phyloP scores from a whole-genome alignment of 2,888 invertebrate species.

The Microdon myrmicae region DNA sequence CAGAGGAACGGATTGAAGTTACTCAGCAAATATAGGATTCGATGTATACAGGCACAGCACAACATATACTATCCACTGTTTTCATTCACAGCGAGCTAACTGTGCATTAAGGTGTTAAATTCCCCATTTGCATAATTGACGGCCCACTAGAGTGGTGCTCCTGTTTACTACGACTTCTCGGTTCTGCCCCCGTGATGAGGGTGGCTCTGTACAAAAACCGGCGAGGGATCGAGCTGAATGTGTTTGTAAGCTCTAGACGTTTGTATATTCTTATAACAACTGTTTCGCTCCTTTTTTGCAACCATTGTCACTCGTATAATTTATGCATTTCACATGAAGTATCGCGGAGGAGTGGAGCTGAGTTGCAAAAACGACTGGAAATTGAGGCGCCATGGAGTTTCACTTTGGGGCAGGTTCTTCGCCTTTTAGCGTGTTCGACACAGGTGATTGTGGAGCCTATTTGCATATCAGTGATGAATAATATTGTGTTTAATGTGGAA shows the following conservation, averaged over 20 bases:
- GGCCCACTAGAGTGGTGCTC: slow-evolving; percentile 47
- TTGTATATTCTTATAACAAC: slow-evolving; percentile 11
- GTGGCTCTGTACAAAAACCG: slow-evolving; percentile 18
- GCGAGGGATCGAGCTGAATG: slow-evolving; percentile 5
- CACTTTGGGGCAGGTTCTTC: too few species aligned
- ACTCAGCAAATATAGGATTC: slow-evolving; percentile 39
- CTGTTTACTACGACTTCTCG: slow-evolving; percentile 33
- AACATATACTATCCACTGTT: too few species aligned
- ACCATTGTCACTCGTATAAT: slow-evolving; percentile 41
- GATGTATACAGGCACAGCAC: too few species aligned
- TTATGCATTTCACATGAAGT: slow-evolving; percentile 50
- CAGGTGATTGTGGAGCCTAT: too few species aligned
- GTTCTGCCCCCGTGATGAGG: neutral
- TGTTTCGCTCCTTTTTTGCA: slow-evolving; percentile 12
- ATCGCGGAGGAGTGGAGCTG: slow-evolving; percentile 39
- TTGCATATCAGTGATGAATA: too few species aligned
- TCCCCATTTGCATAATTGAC: slow-evolving; percentile 53
- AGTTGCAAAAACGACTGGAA: slow-evolving; percentile 41
- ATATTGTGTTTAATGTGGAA: too few species aligned
- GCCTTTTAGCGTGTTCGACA: too few species aligned
- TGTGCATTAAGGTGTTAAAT: slow-evolving; percentile 53
- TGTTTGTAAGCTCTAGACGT: slow-evolving; percentile 10
- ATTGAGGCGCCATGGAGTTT: slow-evolving; percentile 29
- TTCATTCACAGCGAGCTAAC: slow-evolving; percentile 29
- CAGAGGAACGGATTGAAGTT: slow-evolving; percentile 20